Base-by-base conservation (phyloP, 2,797 vertebrate species). In the Poecilia gillii region DNA sequence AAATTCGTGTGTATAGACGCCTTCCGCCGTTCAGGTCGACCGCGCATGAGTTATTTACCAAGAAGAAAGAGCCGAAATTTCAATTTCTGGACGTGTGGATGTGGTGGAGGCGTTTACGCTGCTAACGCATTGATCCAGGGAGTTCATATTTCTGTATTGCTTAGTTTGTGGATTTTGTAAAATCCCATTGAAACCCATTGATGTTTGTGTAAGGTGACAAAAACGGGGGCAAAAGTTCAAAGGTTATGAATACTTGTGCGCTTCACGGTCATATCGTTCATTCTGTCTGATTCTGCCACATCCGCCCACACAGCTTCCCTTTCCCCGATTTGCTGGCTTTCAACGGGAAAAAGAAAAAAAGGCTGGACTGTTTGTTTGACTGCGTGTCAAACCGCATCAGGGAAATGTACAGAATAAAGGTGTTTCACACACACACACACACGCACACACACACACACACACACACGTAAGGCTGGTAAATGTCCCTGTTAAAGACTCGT, bases 401-500 rank as follows among this genome's bases (percentile, higher is more conserved):
- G 82, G 51, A 39, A 79, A 82, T 71, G 47, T 72, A 74, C 78
- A 74, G 73, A 89, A 84, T 84, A 77, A n/a, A 77, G 64, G 20
- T 28, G 73, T 73, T 45, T 33, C 33, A 2, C 33, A 33, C 39
- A 39, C 39, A 39, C 39, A 39, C 39, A 39, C 39, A 39, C 39
- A 39, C 39, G 6, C 39, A 39, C 39, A 39, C 39, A 39, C 39
- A 39, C 39, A 41, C 43, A 20, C 45, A 13, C 47, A 64, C 47
- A 70, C 4, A 74, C 75, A 79, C 13, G 71, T 79, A 68, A 57
- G 66, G 79, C 41, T 49, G 45, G 62, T 80, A 79, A 86, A 80
- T 82, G 46, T 72, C 59, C 8, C 70, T 46, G 28, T 78, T 73
- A 4, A 78, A 76, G 72, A 74, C 79, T 77, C 55, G 76, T 72